A percentile compares a stretch with the other conserved stretches of the same genome.
Evolutionary conservation across 2,797 vertebrate species (phyloP).

Genomic region (Lithobates pipiens): DNA sequence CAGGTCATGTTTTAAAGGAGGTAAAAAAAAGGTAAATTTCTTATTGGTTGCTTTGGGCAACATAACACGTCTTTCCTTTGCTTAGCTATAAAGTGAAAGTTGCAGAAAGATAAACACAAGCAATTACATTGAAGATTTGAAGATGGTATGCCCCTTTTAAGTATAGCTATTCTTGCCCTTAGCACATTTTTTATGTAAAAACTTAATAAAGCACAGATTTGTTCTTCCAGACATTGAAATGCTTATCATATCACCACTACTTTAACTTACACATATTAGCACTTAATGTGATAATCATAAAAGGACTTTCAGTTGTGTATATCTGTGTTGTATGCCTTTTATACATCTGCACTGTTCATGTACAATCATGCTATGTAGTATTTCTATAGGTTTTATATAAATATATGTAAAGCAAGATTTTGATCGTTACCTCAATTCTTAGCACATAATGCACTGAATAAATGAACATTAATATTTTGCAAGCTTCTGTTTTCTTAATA

Average conservation of each 20-base stretch:
- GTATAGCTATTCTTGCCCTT: neutral
- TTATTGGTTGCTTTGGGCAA: too few species aligned
- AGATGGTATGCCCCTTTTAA: too few species aligned
- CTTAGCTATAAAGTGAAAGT: too few species aligned
- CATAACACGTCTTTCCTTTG: too few species aligned
- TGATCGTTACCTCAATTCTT: conserved; percentile 36
- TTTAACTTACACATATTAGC: neutral
- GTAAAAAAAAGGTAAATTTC: too few species aligned
- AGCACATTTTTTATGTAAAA: neutral
- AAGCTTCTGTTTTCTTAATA: conserved; percentile 30
- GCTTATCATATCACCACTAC: neutral
- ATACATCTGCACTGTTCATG: too few species aligned
- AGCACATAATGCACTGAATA: conserved; percentile 40
- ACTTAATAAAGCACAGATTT: neutral
- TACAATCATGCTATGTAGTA: neutral
- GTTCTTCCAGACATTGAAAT: neutral
- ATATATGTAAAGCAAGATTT: neutral
- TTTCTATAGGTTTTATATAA: neutral
- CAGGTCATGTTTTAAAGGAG: too few species aligned
- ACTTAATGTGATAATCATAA: neutral
- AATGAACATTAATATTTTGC: conserved; percentile 29
- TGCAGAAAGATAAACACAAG: too few species aligned
- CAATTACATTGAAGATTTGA: too few species aligned
- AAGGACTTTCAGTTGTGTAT: neutral
- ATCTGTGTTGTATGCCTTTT: neutral